A percentile compares a stretch with the other conserved stretches of the same genome.
Evolutionary conservation across 92 coral and sea anemone species (phyloP).

Genomic region (Epizoanthus stellaris): DNA sequence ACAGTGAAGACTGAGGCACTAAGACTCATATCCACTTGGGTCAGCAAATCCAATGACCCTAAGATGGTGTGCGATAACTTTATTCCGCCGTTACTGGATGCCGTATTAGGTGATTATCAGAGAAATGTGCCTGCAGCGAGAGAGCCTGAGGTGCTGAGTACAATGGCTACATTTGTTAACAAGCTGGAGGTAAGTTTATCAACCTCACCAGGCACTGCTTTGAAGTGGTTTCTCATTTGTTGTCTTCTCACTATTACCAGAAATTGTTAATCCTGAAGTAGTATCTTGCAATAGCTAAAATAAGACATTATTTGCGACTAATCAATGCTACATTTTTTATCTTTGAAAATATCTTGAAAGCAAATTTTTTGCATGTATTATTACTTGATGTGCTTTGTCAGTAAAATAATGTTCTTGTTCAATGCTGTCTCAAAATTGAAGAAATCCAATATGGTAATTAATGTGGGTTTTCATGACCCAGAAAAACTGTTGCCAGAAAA

Average conservation of each 20-base stretch:
- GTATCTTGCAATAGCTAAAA: too few species aligned
- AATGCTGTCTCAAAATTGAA: too few species aligned
- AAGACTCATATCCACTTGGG: constrained; percentile 96
- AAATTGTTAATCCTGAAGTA: too few species aligned
- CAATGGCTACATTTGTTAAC: constrained; percentile 98
- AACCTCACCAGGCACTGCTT: not conserved
- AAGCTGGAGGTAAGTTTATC: constrained; percentile 87
- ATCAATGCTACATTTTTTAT: too few species aligned
- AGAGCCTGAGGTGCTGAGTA: constrained; percentile 96
- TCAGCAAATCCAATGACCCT: constrained; percentile 94
- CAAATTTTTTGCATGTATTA: not conserved
- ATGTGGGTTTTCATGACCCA: too few species aligned
- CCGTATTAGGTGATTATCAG: constrained; percentile 96
- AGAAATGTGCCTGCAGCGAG: constrained; percentile 94
- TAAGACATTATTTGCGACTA: too few species aligned
- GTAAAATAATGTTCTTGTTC: not conserved
- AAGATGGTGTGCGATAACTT: constrained; percentile 98
- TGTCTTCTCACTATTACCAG: not conserved
- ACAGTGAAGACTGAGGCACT: constrained; percentile 96
- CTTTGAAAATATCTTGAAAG: too few species aligned
- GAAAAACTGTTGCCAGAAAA: too few species aligned
- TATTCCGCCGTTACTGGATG: constrained; percentile 97
- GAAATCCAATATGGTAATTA: too few species aligned
- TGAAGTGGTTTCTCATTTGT: not conserved
- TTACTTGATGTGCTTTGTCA: not conserved